Evolutionary conservation across 2,888 invertebrate species (phyloP), one percentile per base, ranked within the genome.

Genomic region (Amphipyra tragopoginis): DNA sequence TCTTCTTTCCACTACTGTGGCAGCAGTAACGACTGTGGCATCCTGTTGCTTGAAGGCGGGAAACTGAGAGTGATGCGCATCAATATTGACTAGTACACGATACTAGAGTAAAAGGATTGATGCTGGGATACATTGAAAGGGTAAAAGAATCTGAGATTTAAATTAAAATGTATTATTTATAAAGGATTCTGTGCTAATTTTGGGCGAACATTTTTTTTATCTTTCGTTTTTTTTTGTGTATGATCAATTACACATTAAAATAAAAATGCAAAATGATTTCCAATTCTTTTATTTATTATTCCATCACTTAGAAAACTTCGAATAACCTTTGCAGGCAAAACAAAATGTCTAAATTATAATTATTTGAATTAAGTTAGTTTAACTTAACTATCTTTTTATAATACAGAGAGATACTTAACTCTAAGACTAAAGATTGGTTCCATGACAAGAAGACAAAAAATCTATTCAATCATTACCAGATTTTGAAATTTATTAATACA

Each of bases 1-100:
- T 97, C 97, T 0, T 97, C 97, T 0, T 96, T 96, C 2, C 96
- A 95, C 76, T 97, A 97, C 90, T 97, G 97, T 87, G 97, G 97
- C 45, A 96, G 96, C 1, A 93, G 88, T 64, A 97, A 97, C 87
- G 97, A 97, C 85, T 96, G 97, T 0, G 97, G 97, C 9, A 96
- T 97, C 71, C 95, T 96, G 13, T 87, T 97, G 64, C 96, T 96
- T 0, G 96, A 97, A 77, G 95, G 95, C 73, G 95, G 95, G 56
- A 96, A 96, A 86, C 86, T 97, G 36, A 88, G 97, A 21, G 91
- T 97, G 48, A 93, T 97, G 59, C 89, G 96, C 40, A 86, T 97
- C 53, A 96, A 96, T 80, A 70, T 69, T 0, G 88, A 90, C 38
- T 86, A 56, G 68, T n/a, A 15, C 11, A 11, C 21, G n/a, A 0